phyloP scores from a whole-genome alignment of 2,797 vertebrate genomes.

The Hydrolagus colliei region DNA sequence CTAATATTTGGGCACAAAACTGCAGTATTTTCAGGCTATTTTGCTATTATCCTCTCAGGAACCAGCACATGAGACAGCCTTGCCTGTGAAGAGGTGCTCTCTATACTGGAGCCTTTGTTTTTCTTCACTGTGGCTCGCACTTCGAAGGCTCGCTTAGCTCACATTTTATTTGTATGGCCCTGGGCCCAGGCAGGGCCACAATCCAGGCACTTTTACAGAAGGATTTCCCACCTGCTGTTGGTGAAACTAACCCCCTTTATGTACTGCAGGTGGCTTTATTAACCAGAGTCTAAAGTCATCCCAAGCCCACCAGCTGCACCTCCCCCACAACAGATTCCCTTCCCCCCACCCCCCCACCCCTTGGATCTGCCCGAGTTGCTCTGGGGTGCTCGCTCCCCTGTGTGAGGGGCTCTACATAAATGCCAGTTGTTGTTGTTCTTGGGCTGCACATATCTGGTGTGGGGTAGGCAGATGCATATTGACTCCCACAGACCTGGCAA shows the following conservation, averaged over 20 bases:
- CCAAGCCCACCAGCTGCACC: no score
- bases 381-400: no score
- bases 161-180: background rate
- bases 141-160: background rate
- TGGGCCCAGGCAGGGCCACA: background rate
- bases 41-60: background rate
- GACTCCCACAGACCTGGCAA: no score
- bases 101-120: background rate
- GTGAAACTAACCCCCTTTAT: background rate
- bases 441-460: no score
- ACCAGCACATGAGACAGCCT: background rate
- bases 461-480: no score
- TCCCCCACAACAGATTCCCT: no score
- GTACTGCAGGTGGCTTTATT: background rate
- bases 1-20: background rate
- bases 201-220: background rate
- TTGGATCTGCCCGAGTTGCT: no score
- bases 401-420: no score
- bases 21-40: no score
- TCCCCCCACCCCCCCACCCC: no score
- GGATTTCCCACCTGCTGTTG: background rate
- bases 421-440: no score
- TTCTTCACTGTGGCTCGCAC: background rate
- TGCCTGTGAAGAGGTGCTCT: background rate
- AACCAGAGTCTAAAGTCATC: no score